Conservation (phyloP, 2,888 invertebrate species). For the Chrysina gloriosa region DNA sequence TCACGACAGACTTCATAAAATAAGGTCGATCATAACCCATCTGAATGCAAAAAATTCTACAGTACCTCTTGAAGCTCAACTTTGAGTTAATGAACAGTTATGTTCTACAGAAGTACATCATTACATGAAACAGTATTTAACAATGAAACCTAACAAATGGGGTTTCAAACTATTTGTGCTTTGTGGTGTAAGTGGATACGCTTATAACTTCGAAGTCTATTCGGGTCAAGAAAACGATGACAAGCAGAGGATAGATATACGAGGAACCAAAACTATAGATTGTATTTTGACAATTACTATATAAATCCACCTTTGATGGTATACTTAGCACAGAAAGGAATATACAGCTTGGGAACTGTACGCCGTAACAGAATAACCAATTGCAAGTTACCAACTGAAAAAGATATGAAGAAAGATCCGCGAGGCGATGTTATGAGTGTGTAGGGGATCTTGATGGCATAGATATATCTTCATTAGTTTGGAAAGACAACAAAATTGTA, state of each 20-base stretch:
- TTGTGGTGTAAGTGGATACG: conserved; percentile 43
- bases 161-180: conserved; percentile 47
- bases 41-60: conserved; percentile 1
- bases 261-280: conserved; percentile 52
- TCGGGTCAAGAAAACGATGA: conserved; percentile 44
- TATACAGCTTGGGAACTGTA: conserved; percentile 55
- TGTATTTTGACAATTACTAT: conserved; percentile 59
- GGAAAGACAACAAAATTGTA: conserved; percentile 52
- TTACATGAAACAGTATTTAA: conserved; percentile 45
- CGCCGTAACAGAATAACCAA: conserved; percentile 54
- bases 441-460: conserved; percentile 48
- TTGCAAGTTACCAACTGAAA: conserved; percentile 55
- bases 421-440: conserved; percentile 52
- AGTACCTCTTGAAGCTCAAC: neutral
- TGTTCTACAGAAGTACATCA: conserved; percentile 41
- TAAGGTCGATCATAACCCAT: neutral
- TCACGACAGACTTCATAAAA: neutral
- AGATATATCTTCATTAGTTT: conserved; percentile 48
- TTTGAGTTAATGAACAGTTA: conserved; percentile 8
- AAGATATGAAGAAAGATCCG: conserved; percentile 49
- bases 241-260: conserved; percentile 46
- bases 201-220: conserved; percentile 47
- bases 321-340: conserved; percentile 53
- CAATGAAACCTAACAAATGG: conserved; percentile 48
- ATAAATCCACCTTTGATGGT: conserved; percentile 52